Evolutionary conservation across 2,888 invertebrate genomes (phyloP).

Genomic region (Spilosoma lubricipeda): DNA sequence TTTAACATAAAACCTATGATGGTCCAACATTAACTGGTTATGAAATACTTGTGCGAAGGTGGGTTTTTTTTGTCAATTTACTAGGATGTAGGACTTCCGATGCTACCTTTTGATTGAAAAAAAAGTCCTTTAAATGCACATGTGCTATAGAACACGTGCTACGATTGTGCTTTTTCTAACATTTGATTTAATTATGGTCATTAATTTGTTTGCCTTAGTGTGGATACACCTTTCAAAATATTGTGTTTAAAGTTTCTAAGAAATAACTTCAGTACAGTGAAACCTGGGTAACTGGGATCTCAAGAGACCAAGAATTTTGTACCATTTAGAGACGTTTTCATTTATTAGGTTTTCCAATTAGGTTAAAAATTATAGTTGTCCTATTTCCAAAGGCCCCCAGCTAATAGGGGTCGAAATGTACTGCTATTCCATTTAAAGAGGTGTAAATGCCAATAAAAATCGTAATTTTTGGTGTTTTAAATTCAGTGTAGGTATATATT

Average conservation of each 20-base stretch:
- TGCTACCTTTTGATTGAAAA: slow-evolving; percentile 61
- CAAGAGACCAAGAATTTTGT: no score
- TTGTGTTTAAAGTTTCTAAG: not conserved
- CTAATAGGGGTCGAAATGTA: no score
- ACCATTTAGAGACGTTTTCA: no score
- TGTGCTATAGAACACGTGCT: slow-evolving; percentile 63
- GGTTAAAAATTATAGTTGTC: no score
- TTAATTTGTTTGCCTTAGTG: slow-evolving; percentile 34
- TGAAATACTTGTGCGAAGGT: slow-evolving; percentile 34
- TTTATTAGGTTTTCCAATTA: no score
- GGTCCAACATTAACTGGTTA: slow-evolving; percentile 32
- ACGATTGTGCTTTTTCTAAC: slow-evolving; percentile 53
- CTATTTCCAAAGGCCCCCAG: no score
- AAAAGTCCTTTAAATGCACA: slow-evolving; percentile 56
- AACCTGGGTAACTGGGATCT: no score
- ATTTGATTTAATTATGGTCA: slow-evolving; percentile 51
- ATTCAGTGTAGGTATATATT: no score
- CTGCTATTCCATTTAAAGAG: no score
- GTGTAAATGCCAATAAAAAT: no score
- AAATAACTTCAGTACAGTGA: not conserved
- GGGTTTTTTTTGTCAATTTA: slow-evolving; percentile 35
- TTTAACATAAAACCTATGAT: slow-evolving; percentile 23
- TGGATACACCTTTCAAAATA: slow-evolving; percentile 34
- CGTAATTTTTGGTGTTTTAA: no score
- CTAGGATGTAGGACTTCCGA: slow-evolving; percentile 58